A percentile compares a stretch with the other conserved stretches of the same genome.
Evolutionary conservation across 1,140 invertebrate genomes (phyloP).

Genomic region (Acromyrmex heyeri): DNA sequence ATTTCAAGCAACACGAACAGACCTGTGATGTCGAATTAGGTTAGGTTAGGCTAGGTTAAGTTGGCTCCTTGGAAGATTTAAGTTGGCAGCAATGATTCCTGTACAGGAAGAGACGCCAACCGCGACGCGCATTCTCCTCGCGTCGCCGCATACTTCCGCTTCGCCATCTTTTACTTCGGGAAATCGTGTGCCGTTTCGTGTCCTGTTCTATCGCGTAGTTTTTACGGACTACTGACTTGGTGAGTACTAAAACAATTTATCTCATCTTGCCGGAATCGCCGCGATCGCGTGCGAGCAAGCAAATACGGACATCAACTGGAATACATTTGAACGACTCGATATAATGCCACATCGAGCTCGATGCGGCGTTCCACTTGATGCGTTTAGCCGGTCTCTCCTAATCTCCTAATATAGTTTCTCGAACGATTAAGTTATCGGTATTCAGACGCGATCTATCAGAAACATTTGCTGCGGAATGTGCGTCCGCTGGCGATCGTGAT

Average conservation of each 20-base stretch:
- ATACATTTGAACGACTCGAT: too few relatives aligned
- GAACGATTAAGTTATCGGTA: background rate
- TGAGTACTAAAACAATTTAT: slow-evolving; percentile 66
- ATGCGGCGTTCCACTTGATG: background rate
- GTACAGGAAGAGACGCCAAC: slow-evolving; percentile 57
- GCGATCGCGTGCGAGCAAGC: too few relatives aligned
- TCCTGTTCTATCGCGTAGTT: slow-evolving; percentile 74
- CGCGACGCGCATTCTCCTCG: background rate
- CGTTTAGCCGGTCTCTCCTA: slow-evolving; percentile 1
- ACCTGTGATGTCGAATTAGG: too few relatives aligned
- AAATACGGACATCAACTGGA: too few relatives aligned
- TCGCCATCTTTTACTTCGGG: slow-evolving; percentile 77
- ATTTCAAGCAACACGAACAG: too few relatives aligned
- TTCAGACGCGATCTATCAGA: background rate
- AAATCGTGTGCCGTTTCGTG: slow-evolving; percentile 74
- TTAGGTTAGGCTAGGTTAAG: background rate
- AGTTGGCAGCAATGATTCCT: slow-evolving; percentile 50
- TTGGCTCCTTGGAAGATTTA: background rate
- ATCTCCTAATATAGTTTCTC: too few relatives aligned
- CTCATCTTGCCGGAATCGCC: background rate
- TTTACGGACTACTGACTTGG: slow-evolving; percentile 79
- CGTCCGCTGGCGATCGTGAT: background rate
- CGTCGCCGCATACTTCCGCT: slow-evolving; percentile 65
- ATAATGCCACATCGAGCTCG: background rate
- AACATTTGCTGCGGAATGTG: background rate